A percentile compares a stretch with the other conserved stretches of the same genome.
Conservation (phyloP, 1,140 invertebrate genomes). For the Listronotus oregonensis region DNA sequence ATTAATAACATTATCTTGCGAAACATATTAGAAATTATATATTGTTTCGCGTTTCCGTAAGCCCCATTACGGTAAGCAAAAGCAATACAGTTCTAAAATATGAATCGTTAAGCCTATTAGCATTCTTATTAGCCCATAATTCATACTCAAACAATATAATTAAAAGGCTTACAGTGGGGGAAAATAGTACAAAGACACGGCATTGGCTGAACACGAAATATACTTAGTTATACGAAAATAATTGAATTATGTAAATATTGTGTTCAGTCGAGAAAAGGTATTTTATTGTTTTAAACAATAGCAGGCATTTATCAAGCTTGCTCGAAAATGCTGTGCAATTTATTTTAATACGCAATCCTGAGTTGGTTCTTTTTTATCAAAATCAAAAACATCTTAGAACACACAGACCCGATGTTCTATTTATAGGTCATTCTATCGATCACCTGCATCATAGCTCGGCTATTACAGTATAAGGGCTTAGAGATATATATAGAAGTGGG, state of each 20-base stretch:
- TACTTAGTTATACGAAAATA: conserved; percentile 19
- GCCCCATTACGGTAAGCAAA: conserved; percentile 23
- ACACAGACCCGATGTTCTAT: too few relatives aligned
- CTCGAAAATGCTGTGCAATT: too few relatives aligned
- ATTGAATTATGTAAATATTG: conserved; percentile 22
- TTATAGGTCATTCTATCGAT: too few relatives aligned
- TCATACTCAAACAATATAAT: conserved; percentile 35
- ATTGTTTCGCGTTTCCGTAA: conserved; percentile 19
- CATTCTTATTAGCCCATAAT: conserved; percentile 36
- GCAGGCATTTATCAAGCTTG: too few relatives aligned
- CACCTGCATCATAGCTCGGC: too few relatives aligned
- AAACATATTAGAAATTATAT: conserved; percentile 15
- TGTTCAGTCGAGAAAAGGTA: too few relatives aligned
- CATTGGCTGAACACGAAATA: conserved; percentile 13
- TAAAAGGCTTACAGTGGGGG: conserved; percentile 30
- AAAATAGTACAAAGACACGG: conserved; percentile 18
- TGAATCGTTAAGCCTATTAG: conserved; percentile 37
- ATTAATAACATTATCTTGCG: conserved; percentile 15
- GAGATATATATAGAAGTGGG: too few relatives aligned
- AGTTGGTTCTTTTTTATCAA: too few relatives aligned
- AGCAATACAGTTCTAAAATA: conserved; percentile 30
- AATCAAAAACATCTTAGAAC: too few relatives aligned
- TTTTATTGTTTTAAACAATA: too few relatives aligned
- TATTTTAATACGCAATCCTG: too few relatives aligned
- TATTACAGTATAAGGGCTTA: too few relatives aligned